phyloP scores from a whole-genome alignment of 2,797 vertebrate genomes.

The Notolabrus celidotus region DNA sequence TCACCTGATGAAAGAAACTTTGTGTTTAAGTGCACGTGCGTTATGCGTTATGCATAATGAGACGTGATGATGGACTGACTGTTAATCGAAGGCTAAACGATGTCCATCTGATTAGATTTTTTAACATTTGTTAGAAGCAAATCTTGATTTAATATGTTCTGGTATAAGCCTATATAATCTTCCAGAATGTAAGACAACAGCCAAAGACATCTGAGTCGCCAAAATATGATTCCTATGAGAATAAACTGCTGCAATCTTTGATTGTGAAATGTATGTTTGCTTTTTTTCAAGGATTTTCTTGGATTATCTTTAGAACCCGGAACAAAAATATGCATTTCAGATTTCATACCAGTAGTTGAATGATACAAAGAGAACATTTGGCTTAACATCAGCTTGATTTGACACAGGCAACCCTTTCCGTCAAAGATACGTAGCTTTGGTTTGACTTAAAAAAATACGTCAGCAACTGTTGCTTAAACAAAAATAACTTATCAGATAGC shows the following conservation, averaged over 20 bases:
- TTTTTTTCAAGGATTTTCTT: neutral
- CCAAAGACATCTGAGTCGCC: neutral
- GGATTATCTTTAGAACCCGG: too few relatives aligned
- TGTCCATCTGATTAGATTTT: neutral
- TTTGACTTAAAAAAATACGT: neutral
- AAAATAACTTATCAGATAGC: neutral
- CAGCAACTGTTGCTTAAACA: neutral
- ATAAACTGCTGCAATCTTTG: neutral
- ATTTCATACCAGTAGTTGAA: too few relatives aligned
- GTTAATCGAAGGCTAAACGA: neutral
- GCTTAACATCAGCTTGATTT: too few relatives aligned
- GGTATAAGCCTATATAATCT: too few relatives aligned
- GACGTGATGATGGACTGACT: neutral
- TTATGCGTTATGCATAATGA: constrained; percentile 20
- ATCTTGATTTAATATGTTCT: neutral
- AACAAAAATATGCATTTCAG: too few relatives aligned
- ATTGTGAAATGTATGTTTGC: neutral
- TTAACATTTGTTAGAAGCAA: neutral
- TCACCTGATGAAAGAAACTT: constrained; percentile 47
- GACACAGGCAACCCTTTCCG: neutral
- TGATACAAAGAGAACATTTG: too few relatives aligned
- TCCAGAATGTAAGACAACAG: neutral
- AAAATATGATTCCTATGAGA: neutral
- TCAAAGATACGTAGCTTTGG: neutral
- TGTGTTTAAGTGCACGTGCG: neutral